Evolutionary conservation across 2,888 invertebrate species (phyloP).

Genomic region (Brachyptera putata): DNA sequence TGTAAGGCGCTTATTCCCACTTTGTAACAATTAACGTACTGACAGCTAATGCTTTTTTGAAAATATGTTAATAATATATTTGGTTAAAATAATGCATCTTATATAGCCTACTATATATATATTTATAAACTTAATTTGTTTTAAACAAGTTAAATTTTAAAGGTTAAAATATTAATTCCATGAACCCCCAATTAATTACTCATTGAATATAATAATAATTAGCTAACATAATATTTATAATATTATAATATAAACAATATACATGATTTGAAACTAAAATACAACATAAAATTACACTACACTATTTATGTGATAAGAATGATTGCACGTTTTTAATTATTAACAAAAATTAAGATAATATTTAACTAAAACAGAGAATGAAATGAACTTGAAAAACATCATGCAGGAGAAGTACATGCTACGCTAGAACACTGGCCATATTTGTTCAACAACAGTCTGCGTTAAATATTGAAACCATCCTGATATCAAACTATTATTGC

Average conservation of each 20-base stretch:
- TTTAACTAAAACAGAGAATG: background rate
- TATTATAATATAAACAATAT: slow-evolving; percentile 21
- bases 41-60: too few species aligned
- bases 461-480: too few species aligned
- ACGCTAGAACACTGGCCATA: background rate
- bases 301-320: too few species aligned
- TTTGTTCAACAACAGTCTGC: too few species aligned
- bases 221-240: slow-evolving; percentile 17
- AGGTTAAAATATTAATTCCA: slow-evolving; percentile 15
- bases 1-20: too few species aligned
- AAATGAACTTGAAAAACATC: slow-evolving; percentile 2
- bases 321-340: too few species aligned
- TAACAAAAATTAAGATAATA: background rate
- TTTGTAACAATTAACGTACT: too few species aligned
- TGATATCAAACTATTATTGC: too few species aligned
- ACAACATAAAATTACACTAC: too few species aligned
- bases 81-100: too few species aligned
- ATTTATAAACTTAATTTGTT: background rate
- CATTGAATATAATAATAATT: background rate
- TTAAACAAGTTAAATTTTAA: background rate
- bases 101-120: too few species aligned
- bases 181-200: slow-evolving; percentile 1
- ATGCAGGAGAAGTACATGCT: background rate
- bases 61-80: too few species aligned
- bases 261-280: slow-evolving; percentile 1